A percentile compares a stretch with the other conserved stretches of the same genome.
Evolutionary conservation across 1,140 invertebrate genomes (phyloP).

Genomic region (Meloidogyne hapla): DNA sequence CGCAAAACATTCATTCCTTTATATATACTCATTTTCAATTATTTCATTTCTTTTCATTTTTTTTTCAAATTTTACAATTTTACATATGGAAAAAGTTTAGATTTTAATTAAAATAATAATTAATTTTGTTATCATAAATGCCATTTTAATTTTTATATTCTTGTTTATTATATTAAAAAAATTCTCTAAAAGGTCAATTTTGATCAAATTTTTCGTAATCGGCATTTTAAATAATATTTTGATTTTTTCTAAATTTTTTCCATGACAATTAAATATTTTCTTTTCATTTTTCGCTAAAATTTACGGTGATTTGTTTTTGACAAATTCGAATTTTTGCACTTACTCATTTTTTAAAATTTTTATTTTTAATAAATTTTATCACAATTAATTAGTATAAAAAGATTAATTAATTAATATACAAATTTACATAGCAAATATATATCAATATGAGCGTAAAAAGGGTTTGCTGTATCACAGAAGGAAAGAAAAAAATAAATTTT

Average conservation of each 20-base stretch:
- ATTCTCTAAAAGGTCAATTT: too few species aligned
- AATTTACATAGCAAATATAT: neutral
- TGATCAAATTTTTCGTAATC: too few species aligned
- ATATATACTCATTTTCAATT: neutral
- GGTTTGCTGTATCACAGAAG: neutral
- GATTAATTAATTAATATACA: neutral
- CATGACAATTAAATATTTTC: neutral
- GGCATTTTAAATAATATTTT: too few species aligned
- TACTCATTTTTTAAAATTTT: neutral
- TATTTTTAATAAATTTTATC: neutral
- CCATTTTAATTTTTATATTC: too few species aligned
- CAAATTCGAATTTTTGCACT: neutral
- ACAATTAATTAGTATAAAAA: too few species aligned
- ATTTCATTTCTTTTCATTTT: neutral
- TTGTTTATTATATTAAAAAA: too few species aligned
- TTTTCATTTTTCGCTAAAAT: neutral
- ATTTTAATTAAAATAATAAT: too few species aligned
- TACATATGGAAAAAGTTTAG: too few species aligned
- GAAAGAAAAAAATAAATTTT: neutral
- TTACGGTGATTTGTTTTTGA: conserved; percentile 2
- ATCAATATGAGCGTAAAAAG: neutral
- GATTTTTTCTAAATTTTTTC: too few species aligned
- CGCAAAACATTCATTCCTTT: neutral
- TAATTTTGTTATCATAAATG: too few species aligned
- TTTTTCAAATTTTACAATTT: neutral